phyloP scores from a whole-genome alignment of 2,888 invertebrate species.

The Acheta domesticus region DNA sequence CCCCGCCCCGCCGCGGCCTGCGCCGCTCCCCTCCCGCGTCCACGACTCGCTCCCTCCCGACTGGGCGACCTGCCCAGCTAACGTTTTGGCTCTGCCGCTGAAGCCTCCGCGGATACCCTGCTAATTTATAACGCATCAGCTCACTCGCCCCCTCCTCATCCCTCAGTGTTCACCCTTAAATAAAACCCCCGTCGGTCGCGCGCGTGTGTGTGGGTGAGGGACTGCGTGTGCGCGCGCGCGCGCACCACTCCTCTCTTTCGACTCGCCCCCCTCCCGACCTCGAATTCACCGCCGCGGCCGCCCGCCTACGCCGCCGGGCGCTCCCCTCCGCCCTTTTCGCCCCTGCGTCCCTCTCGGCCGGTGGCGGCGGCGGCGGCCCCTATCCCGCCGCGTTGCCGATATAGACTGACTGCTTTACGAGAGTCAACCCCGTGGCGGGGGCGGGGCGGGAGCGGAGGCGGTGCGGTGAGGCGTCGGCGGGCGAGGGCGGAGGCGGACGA shows the following conservation, averaged over 20 bases:
- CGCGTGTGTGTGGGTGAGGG: too few species aligned
- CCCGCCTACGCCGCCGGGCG: too few species aligned
- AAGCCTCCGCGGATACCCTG: slow-evolving; percentile 25
- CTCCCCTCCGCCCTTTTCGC: neutral
- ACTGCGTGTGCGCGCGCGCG: too few species aligned
- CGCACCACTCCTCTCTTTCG: too few species aligned
- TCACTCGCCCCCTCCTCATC: slow-evolving; percentile 29
- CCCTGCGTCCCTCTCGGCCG: neutral
- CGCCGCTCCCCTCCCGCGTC: slow-evolving; percentile 11
- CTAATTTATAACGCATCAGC: slow-evolving; percentile 34
- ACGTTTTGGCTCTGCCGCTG: slow-evolving; percentile 24
- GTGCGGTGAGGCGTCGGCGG: neutral
- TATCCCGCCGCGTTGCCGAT: slow-evolving; percentile 18
- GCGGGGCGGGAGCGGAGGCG: neutral
- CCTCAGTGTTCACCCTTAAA: slow-evolving; percentile 25
- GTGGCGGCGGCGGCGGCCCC: neutral
- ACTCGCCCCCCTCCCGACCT: too few species aligned
- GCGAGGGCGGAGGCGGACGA: neutral
- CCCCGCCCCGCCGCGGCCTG: neutral
- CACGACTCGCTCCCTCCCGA: neutral
- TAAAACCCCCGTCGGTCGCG: slow-evolving; percentile 23
- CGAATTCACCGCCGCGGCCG: too few species aligned
- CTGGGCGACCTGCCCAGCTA: slow-evolving; percentile 18
- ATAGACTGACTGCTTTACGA: slow-evolving; percentile 26
- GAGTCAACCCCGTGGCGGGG: slow-evolving; percentile 26